These are phyloP conservation scores for Macroglossus sobrinus DNA, from an alignment of 2,113 vertebrate genomes.

Conservation along the genomic window DNA sequence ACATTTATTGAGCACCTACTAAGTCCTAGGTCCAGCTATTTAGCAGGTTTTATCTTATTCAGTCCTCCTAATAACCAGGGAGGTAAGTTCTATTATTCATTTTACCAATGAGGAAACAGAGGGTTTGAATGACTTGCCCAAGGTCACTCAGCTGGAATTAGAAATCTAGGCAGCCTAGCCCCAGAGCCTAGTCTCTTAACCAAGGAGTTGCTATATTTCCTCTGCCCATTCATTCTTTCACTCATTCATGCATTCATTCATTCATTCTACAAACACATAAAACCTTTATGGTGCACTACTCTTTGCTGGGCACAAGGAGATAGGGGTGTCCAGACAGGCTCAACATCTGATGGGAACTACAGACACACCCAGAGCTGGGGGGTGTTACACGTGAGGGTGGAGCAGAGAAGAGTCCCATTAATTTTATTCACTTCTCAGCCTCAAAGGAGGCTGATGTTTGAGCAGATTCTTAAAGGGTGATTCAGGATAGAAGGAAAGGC, in stretches of 20 bases:
- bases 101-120: background rate
- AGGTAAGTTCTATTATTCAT: background rate
- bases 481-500: background rate
- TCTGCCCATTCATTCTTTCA: background rate
- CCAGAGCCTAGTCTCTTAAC: background rate
- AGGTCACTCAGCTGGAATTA: background rate
- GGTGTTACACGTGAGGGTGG: fast-evolving
- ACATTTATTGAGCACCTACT: background rate
- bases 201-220: background rate
- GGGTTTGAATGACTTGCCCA: background rate
- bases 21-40: background rate
- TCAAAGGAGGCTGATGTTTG: background rate
- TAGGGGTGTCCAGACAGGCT: background rate
- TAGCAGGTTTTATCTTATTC: background rate
- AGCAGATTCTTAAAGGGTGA: background rate
- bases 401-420: background rate
- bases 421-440: background rate
- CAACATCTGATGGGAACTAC: background rate
- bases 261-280: background rate
- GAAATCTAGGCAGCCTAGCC: background rate
- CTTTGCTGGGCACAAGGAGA: background rate
- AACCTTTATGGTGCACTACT: too few species aligned
- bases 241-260: background rate
- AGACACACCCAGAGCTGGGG: background rate
- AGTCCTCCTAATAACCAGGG: background rate